Evolutionary conservation across 2,797 vertebrate species (phyloP).

Genomic region (Aselliscus stoliczkanus): DNA sequence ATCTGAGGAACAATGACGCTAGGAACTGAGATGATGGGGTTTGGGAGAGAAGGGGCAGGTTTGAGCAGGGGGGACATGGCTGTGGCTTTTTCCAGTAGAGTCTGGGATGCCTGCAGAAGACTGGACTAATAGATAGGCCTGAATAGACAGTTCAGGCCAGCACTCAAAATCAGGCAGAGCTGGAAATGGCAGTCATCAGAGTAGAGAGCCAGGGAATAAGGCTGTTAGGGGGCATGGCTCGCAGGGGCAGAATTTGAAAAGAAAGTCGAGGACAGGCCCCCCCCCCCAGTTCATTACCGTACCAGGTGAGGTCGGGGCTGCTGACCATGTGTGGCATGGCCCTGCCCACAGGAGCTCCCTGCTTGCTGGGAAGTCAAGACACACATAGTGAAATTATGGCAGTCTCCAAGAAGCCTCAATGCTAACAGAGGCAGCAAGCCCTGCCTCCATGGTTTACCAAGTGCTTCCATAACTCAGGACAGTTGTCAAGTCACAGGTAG

Average conservation of each 20-base stretch:
- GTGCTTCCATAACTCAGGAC: background rate
- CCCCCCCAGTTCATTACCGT: background rate
- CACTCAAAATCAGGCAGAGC: background rate
- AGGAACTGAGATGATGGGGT: background rate
- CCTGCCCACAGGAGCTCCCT: background rate
- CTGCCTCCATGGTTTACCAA: background rate
- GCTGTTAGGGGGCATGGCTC: background rate
- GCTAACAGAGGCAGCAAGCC: background rate
- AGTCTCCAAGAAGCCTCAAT: background rate
- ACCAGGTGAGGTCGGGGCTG: background rate
- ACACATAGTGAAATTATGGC: background rate
- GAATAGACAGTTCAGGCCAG: background rate
- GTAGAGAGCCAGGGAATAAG: background rate
- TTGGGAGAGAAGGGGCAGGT: background rate
- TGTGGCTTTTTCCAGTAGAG: background rate
- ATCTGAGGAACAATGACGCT: background rate
- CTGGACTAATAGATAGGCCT: background rate
- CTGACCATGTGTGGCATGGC: background rate
- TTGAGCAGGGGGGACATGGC: background rate
- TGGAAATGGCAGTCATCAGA: background rate
- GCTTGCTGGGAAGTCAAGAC: background rate
- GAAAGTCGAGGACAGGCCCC: background rate
- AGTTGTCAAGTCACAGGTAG: background rate
- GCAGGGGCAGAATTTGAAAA: background rate
- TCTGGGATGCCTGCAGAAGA: background rate